A percentile compares a stretch with the other conserved stretches of the same genome.
These are phyloP conservation scores for Pyrrhia umbra DNA, from an alignment of 2,888 invertebrate species.

Conservation along the genomic window DNA sequence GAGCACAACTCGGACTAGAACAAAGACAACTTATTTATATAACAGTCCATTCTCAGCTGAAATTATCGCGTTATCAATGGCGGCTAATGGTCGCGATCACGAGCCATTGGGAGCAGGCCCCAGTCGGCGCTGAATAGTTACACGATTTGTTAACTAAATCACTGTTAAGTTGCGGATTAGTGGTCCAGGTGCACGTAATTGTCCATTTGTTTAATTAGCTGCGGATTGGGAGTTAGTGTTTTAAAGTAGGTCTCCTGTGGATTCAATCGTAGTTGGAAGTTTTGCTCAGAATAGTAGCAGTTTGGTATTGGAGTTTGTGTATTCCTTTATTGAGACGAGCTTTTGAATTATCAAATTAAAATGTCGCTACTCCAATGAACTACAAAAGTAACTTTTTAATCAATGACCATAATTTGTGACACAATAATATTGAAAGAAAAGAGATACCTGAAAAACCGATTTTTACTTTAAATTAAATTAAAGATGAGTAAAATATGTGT, in stretches of 20 bases:
- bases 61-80: conserved; percentile 60
- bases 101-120: conserved; percentile 43
- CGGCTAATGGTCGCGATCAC: conserved; percentile 56
- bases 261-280: not conserved
- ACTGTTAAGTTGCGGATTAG: conserved; percentile 50
- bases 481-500: too few relatives aligned
- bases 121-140: conserved; percentile 51
- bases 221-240: conserved; percentile 14
- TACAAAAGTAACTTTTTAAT: too few relatives aligned
- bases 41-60: conserved; percentile 53
- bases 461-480: too few relatives aligned
- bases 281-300: too few relatives aligned
- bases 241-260: conserved; percentile 3
- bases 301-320: too few relatives aligned
- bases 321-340: too few relatives aligned
- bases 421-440: too few relatives aligned
- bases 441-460: too few relatives aligned
- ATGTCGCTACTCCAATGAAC: too few relatives aligned
- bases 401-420: too few relatives aligned
- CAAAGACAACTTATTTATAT: conserved; percentile 57
- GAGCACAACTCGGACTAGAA: conserved; percentile 41
- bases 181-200: conserved; percentile 55
- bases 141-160: conserved; percentile 60
- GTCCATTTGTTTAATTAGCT: conserved; percentile 53
- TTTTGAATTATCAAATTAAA: too few relatives aligned